phyloP scores from a whole-genome alignment of 1,140 invertebrate genomes.

The Atopsyche davidsoni region DNA sequence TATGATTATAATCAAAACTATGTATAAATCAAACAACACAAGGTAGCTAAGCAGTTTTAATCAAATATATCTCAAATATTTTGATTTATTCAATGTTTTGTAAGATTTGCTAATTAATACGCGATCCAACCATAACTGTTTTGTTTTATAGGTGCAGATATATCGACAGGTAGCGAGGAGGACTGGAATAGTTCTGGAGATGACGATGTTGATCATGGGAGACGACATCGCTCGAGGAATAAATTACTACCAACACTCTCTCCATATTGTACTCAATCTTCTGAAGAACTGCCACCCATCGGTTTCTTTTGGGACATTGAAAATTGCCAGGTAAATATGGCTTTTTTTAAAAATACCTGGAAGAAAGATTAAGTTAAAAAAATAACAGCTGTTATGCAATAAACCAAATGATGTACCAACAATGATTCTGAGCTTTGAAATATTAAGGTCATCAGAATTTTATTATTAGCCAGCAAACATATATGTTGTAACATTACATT shows the following conservation, averaged over 20 bases:
- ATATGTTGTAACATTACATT: too few species aligned
- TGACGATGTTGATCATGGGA: background rate
- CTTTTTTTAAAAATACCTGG: background rate
- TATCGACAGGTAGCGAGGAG: constrained; percentile 14
- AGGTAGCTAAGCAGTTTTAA: background rate
- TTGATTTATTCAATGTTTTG: too few species aligned
- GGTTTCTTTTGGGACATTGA: constrained; percentile 94
- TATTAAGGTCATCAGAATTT: too few species aligned
- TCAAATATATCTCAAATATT: background rate
- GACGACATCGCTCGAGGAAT: background rate
- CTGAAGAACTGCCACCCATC: constrained; percentile 50
- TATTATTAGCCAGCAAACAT: too few species aligned
- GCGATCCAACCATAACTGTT: too few species aligned
- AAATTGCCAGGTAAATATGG: constrained; percentile 64
- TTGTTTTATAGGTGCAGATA: too few species aligned
- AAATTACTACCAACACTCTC: constrained; percentile 1
- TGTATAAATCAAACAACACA: background rate
- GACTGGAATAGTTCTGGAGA: constrained; percentile 13
- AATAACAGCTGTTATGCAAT: too few species aligned
- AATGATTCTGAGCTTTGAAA: too few species aligned
- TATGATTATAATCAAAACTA: background rate
- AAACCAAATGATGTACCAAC: background rate
- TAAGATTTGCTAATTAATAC: too few species aligned
- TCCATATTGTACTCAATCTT: background rate
- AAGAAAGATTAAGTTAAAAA: background rate